Percentiles rank a stretch among this genome's conserved stretches.
phyloP scores from a whole-genome alignment of 2,113 vertebrate species.

The Argyrosomus japonicus region DNA sequence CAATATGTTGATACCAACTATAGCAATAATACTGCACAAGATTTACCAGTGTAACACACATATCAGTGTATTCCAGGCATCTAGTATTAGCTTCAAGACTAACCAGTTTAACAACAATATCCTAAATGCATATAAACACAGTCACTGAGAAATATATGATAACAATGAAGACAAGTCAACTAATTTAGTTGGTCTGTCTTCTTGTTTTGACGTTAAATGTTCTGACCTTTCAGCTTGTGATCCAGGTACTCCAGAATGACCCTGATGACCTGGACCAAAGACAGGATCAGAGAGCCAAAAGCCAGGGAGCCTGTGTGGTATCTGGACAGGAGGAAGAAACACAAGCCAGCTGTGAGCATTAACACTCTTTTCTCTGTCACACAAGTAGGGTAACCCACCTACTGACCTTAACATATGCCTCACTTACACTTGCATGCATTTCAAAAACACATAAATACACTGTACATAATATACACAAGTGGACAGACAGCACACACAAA shows the following conservation, averaged over 20 bases:
- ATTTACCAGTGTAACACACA: neutral
- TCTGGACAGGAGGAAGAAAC: constrained; percentile 73
- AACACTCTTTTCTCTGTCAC: neutral
- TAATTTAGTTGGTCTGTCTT: neutral
- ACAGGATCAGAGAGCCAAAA: constrained; percentile 92
- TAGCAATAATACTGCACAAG: neutral
- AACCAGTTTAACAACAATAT: neutral
- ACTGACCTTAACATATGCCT: constrained; percentile 8
- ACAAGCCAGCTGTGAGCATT: constrained; percentile 19
- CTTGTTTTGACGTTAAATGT: constrained; percentile 7
- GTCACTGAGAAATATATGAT: neutral
- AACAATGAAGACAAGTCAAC: neutral
- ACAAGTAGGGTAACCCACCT: neutral
- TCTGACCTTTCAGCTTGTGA: constrained; percentile 92
- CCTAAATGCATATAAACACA: neutral
- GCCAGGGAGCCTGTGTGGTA: constrained; percentile 96
- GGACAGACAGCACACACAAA: neutral
- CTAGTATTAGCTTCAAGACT: neutral
- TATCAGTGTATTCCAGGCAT: neutral
- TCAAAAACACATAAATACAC: neutral
- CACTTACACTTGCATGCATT: neutral
- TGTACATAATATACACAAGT: too few species aligned
- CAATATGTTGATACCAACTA: too few species aligned
- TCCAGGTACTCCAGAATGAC: constrained; percentile 94
- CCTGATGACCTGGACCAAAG: constrained; percentile 91